A percentile compares a stretch with the other conserved stretches of the same genome.
Conservation (phyloP, 2,797 vertebrate genomes). For the Sus cebifrons region DNA sequence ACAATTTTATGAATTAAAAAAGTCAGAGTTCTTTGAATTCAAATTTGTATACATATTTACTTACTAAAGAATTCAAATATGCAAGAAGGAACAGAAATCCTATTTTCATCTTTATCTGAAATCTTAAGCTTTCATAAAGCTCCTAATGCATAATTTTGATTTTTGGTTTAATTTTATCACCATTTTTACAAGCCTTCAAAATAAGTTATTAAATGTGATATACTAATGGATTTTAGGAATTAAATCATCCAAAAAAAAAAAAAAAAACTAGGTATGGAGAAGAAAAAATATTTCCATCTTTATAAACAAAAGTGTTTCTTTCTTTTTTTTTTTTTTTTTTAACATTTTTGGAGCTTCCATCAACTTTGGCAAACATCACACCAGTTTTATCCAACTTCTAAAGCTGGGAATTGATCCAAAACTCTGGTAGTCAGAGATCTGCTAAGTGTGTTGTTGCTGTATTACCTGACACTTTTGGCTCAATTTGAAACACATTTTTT, state of each 20-base stretch:
- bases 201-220: not conserved
- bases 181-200: not conserved
- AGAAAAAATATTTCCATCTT: slow-evolving; percentile 70
- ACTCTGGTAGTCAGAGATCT: slow-evolving; percentile 87
- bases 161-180: slow-evolving; percentile 3
- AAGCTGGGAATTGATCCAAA: slow-evolving; percentile 88
- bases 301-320: slow-evolving; percentile 49
- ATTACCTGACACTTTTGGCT: slow-evolving; percentile 89
- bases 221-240: not conserved
- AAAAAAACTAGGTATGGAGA: not conserved
- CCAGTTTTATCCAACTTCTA: slow-evolving; percentile 88
- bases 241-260: not conserved
- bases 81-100: not conserved
- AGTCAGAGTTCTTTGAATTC: not conserved
- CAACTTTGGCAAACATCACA: slow-evolving; percentile 87
- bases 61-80: not conserved
- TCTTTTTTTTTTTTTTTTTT: not conserved
- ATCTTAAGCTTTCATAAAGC: not conserved
- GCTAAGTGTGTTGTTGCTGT: slow-evolving; percentile 85
- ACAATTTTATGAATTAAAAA: not conserved
- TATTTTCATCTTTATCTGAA: not conserved
- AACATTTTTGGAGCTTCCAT: slow-evolving; percentile 86
- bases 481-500: slow-evolving; percentile 77
- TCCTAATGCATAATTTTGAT: not conserved
- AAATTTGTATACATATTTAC: not conserved